Evolutionary conservation across 2,113 vertebrate genomes (phyloP).

Genomic region (Alligator mississippiensis): DNA sequence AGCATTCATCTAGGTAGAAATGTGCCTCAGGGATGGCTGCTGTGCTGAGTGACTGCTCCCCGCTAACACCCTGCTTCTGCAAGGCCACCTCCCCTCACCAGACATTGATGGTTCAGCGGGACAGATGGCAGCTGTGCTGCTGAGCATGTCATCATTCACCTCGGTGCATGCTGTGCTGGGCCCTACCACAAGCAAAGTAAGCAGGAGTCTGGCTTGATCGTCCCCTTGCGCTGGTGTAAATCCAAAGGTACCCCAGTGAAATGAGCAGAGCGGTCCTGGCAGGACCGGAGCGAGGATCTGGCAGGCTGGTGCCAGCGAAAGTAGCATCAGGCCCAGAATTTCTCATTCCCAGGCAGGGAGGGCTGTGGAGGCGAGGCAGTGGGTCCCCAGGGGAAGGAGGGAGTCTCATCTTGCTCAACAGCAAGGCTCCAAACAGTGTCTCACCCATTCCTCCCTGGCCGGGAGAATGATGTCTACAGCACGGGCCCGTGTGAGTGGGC

Average conservation of each 20-base stretch:
- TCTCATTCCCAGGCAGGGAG: neutral
- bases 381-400: neutral
- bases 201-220: neutral
- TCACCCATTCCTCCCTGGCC: neutral
- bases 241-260: neutral
- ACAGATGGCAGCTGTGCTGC: accelerated
- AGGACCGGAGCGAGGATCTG: accelerated
- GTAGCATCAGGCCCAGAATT: neutral
- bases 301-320: accelerated
- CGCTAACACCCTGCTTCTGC: neutral
- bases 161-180: neutral
- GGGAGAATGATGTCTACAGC: neutral
- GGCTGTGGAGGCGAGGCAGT: neutral
- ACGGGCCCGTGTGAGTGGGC: neutral
- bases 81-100: neutral
- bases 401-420: neutral
- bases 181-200: neutral
- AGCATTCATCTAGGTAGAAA: neutral
- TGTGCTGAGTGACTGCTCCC: neutral
- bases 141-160: accelerated
- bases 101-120: accelerated
- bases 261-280: neutral
- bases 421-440: neutral
- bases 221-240: neutral
- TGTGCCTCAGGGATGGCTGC: neutral